A percentile compares a stretch with the other conserved stretches of the same genome.
These are phyloP conservation scores for Bombus balteatus DNA, from an alignment of 1,140 invertebrate genomes.

Conservation along the genomic window DNA sequence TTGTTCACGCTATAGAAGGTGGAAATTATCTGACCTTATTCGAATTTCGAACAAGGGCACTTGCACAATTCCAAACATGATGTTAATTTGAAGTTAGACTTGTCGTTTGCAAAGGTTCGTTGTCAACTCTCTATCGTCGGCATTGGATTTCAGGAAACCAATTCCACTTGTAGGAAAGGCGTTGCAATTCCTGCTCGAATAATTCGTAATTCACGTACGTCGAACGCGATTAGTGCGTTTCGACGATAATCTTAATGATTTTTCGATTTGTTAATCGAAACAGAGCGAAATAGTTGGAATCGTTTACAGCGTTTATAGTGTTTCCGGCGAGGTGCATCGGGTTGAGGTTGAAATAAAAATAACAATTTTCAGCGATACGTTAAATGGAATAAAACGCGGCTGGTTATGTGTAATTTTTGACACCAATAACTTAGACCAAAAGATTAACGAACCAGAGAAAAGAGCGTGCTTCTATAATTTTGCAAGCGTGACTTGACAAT, in stretches of 20 bases:
- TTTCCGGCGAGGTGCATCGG: not conserved
- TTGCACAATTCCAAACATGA: not conserved
- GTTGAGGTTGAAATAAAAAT: not conserved
- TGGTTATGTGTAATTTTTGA: not conserved
- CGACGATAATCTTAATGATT: not conserved
- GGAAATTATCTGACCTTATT: not conserved
- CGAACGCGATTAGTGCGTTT: not conserved
- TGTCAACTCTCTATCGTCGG: not conserved
- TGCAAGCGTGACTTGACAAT: not conserved
- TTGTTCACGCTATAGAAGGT: not conserved
- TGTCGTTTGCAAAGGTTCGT: not conserved
- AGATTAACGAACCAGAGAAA: not conserved
- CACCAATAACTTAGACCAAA: not conserved
- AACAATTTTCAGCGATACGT: not conserved
- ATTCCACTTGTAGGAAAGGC: too few relatives aligned
- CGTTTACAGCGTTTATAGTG: not conserved
- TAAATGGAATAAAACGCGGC: not conserved
- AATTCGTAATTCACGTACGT: not conserved
- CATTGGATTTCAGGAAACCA: constrained; percentile 15
- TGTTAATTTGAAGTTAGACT: constrained; percentile 29
- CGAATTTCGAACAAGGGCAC: not conserved
- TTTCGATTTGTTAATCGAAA: not conserved
- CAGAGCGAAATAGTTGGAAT: not conserved
- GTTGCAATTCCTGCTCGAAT: not conserved
- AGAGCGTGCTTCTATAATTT: not conserved